Evolutionary conservation across 1,140 invertebrate genomes (phyloP).

Genomic region (Helicoverpa zea): DNA sequence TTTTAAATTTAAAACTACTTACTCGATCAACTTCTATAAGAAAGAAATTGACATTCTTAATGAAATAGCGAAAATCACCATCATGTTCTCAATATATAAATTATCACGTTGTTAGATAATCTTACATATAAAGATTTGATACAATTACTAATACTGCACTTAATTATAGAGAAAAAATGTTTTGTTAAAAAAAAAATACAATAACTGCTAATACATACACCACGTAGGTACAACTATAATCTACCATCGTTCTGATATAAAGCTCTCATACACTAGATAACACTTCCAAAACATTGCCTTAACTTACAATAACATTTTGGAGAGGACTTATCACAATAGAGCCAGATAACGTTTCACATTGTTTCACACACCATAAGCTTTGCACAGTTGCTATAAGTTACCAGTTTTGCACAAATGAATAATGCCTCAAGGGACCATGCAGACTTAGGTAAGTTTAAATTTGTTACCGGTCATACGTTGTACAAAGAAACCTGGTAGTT

Average conservation of each 20-base stretch:
- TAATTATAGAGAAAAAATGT: too few species aligned
- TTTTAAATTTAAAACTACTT: too few species aligned
- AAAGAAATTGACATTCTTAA: too few species aligned
- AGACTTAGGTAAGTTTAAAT: not conserved
- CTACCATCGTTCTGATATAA: conserved; percentile 2
- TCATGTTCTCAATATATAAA: too few species aligned
- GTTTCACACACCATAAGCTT: conserved; percentile 24
- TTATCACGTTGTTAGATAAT: too few species aligned
- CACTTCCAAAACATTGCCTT: conserved; percentile 36
- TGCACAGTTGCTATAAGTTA: conserved; percentile 17
- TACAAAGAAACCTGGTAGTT: too few species aligned
- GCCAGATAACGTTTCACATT: conserved; percentile 22
- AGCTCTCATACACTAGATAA: conserved; percentile 20
- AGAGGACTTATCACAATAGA: conserved; percentile 24
- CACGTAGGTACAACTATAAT: not conserved
- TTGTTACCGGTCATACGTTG: not conserved
- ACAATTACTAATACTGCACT: too few species aligned
- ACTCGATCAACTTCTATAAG: too few species aligned
- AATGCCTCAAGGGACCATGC: not conserved
- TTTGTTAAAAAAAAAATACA: not conserved
- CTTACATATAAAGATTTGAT: too few species aligned
- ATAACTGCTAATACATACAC: not conserved
- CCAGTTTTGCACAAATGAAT: conserved; percentile 25
- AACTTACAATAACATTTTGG: conserved; percentile 31
- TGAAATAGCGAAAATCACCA: too few species aligned